Base-by-base conservation (phyloP, 2,888 invertebrate species). In the Zele albiditarsus region DNA sequence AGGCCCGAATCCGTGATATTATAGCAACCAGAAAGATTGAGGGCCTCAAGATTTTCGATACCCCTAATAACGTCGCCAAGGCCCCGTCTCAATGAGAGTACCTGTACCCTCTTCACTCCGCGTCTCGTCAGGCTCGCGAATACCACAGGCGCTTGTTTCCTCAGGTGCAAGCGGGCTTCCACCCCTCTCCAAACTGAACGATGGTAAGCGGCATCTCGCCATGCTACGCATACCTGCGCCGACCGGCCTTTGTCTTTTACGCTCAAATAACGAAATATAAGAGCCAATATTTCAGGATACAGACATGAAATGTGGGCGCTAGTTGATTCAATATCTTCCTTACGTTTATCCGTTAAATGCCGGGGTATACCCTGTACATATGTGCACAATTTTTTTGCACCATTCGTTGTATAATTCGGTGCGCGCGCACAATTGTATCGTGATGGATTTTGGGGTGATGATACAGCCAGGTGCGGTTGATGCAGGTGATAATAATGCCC, bases 121-220 rank as follows among this genome's bases (percentile, higher is more conserved):
- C 98, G 92, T 81, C 94, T 93, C 62, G 96, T 96, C 77, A 98
- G 90, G 78, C 96, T 96, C 31, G 94, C 93, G 90, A 97, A 97
- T 74, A 98, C 92, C 82, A 95, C 94, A 16, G 95, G 95, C 78
- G 95, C 94, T 78, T 96, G 94, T 82, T 95, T 92, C 78, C 96
- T 92, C 68, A 98, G 92, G 89, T 98, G 98, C 79, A 98, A 90
- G 82, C 96, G 95, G 0, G 98, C 97, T 88, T 97, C 97, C 42
- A 97, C 97, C 71, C 97, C 97, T 82, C 96, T 93, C 98, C 98
- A 98, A 25, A 98, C 97, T 57, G 95, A 95, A 83, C 96, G 95
- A 84, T 96, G 94, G 90, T 98, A 97, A 38, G 96, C 95, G 63
- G 97, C 97, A 86, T 98, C 97, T 77, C 97, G 91, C 97, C 98